Evolutionary conservation across 2,797 vertebrate genomes (phyloP), one percentile per base, ranked within the genome.

Genomic region (Chrosomus eos): DNA sequence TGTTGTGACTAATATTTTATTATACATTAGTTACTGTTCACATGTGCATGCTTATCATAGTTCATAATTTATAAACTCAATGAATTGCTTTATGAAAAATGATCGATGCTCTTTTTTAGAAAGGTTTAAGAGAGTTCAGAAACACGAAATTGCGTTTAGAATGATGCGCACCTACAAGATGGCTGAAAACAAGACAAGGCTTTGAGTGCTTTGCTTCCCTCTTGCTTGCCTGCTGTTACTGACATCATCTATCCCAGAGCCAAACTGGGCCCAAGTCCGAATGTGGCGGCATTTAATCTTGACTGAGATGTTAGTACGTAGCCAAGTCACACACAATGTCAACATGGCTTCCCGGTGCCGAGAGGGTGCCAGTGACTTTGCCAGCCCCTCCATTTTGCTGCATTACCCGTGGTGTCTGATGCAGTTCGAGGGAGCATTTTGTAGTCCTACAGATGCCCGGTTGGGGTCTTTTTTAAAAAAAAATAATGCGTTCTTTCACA

Each of bases 271-370:
- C 85, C n/a, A 38, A 72, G 80, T 78, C 76, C 19, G 80, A 81
- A 84, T 82, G 73, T 81, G 45, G 75, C 23, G 33, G 31, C 74
- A 51, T 86, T 76, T 86, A 78, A 73, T 82, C 82, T 82, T 70
- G 60, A 62, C 48, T 55, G 64, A 85, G 84, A 68, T 82, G 67
- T 71, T 83, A 40, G 55, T 45, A 55, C 66, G 75, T 70, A 67
- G 88, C 81, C 86, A 89, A 89, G 82, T 72, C 87, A 80, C 82
- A 73, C 84, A 86, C 80, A 86, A 84, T 82, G 77, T 86, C 85
- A 89, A 85, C 77, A 89, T 91, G 90, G 88, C 87, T 88, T 79
- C 81, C 87, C 80, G 43, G 71, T 67, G 87, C 77, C n/a, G 73
- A 82, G 86, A 85, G 60, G 62, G 70, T 86, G 86, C 51, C 82